Evolutionary conservation across 1,140 invertebrate genomes (phyloP), one percentile per base, ranked within the genome.

Genomic region (Chrysopa pallens): DNA sequence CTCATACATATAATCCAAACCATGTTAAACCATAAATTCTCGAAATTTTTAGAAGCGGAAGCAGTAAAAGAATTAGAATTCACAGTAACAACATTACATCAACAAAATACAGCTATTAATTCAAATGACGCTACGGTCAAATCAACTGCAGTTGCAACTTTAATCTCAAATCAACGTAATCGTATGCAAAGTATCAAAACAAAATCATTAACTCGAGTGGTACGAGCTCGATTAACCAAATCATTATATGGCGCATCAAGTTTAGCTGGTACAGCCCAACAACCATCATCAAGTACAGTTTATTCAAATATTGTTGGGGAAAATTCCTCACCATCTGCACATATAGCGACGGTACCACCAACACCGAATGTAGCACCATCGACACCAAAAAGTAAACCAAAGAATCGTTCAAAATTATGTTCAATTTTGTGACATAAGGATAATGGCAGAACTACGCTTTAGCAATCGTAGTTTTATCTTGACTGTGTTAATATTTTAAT

Each of bases 51-150:
- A 54, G 68, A 70, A 39, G 68, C 72, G 29, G 74, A 74, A 46
- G 77, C 80, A 46, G 78, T 80, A 13, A 82, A 84, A 56, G 84
- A 87, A 54, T 80, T 89, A 36, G 83, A 88, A 56, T 76, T 88
- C 48, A 86, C 82, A 3, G 80, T 87, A 1, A 83, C 80, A 11
- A 88, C 83, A 0, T 59, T 88, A 6, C 84, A 74, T 46, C 31
- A 33, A 33, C 31, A 33, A 33, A 33, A 33, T 12, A 80, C 52
- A 81, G 79, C 48, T 52, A 64, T 9, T 69, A 74, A 45, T 38
- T 38, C 38, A 11, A 11, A 9, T 4, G 38, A 15, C 7, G 6
- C 15, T 47, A 51, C 6, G 61, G 63, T 4, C 59, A 51, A 17
- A 59, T 58, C 35, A 58, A 62, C 8, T 5, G 23, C 8, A 23